phyloP scores from a whole-genome alignment of 2,797 vertebrate genomes.

The Catharus ustulatus region DNA sequence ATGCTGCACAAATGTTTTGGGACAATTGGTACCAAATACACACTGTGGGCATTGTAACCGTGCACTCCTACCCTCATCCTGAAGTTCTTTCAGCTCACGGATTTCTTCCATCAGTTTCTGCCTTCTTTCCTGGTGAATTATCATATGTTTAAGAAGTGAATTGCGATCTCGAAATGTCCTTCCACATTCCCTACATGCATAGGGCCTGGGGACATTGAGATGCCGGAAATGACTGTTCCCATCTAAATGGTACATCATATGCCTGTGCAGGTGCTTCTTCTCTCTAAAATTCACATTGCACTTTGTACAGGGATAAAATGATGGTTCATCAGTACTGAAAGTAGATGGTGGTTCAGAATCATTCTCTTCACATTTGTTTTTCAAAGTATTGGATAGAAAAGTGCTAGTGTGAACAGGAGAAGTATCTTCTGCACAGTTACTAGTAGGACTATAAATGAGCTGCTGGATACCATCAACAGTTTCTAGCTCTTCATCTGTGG shows the following conservation, averaged over 20 bases:
- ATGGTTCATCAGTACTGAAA: slow-evolving; percentile 85
- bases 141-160: slow-evolving; percentile 92
- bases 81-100: slow-evolving; percentile 85
- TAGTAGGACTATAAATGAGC: slow-evolving; percentile 81
- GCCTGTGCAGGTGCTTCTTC: slow-evolving; percentile 92
- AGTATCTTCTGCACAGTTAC: slow-evolving; percentile 82
- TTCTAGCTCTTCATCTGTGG: slow-evolving; percentile 81
- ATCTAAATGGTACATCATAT: slow-evolving; percentile 98
- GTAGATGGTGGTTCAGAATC: slow-evolving; percentile 82
- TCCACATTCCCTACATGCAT: slow-evolving; percentile 93
- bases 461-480: slow-evolving; percentile 82
- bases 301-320: slow-evolving; percentile 91
- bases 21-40: slow-evolving; percentile 86
- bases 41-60: slow-evolving; percentile 85
- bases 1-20: slow-evolving; percentile 87
- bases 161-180: slow-evolving; percentile 91
- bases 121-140: slow-evolving; percentile 91
- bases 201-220: slow-evolving; percentile 86
- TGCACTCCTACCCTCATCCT: slow-evolving; percentile 82
- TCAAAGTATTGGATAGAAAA: slow-evolving; percentile 79
- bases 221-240: slow-evolving; percentile 92
- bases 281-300: slow-evolving; percentile 94
- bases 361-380: slow-evolving; percentile 84
- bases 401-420: slow-evolving; percentile 85
- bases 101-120: slow-evolving; percentile 91